Evolutionary conservation across 2,113 vertebrate species (phyloP).

Genomic region (Zonotrichia leucophrys): DNA sequence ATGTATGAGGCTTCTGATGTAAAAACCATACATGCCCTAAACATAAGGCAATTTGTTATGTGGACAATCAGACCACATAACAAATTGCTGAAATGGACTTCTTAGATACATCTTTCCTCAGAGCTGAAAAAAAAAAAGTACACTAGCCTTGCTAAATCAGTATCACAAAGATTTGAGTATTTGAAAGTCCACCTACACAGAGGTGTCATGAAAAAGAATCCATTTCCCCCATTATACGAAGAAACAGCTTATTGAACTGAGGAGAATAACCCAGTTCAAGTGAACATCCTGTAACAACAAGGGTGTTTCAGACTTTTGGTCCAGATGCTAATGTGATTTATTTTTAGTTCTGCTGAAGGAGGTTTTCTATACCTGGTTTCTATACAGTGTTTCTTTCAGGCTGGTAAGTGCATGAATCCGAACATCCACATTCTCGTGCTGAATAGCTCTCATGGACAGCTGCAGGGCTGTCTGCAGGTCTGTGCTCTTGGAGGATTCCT

Average conservation of each 20-base stretch:
- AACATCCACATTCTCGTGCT: conserved; percentile 96
- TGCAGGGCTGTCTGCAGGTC: conserved; percentile 88
- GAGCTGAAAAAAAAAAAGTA: not conserved
- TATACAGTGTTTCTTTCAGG: conserved; percentile 91
- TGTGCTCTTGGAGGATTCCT: conserved; percentile 91
- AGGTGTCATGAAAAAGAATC: not conserved
- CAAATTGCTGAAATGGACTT: not conserved
- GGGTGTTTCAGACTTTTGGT: not conserved
- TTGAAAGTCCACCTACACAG: not conserved
- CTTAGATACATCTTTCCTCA: not conserved
- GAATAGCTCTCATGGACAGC: conserved; percentile 93
- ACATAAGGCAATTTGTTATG: not conserved
- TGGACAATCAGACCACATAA: not conserved
- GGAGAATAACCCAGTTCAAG: not conserved
- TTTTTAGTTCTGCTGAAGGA: not conserved
- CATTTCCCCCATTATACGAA: not conserved
- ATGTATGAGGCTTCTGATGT: not conserved
- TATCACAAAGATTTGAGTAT: not conserved
- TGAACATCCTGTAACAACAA: not conserved
- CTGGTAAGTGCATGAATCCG: conserved; percentile 94
- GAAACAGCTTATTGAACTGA: not conserved
- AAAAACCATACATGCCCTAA: not conserved
- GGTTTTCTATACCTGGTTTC: conserved; percentile 84
- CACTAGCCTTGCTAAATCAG: not conserved
- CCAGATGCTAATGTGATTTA: not conserved